Evolutionary conservation across 2,797 vertebrate species (phyloP).

Genomic region (Sphenodon punctatus): DNA sequence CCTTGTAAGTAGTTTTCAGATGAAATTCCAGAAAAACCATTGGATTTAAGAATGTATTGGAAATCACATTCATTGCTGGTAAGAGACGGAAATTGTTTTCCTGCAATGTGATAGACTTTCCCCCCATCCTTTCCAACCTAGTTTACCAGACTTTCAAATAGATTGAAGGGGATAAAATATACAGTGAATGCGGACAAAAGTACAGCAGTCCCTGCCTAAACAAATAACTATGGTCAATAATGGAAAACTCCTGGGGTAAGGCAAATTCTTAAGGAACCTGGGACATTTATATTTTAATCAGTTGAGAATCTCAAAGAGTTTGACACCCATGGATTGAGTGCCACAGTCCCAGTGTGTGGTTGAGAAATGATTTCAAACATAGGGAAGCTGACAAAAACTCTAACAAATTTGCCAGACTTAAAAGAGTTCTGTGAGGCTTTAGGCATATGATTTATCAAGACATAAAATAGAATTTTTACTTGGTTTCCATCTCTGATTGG

Average conservation of each 20-base stretch:
- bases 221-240: neutral
- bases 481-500: no score
- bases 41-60: neutral
- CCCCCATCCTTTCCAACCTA: neutral
- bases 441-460: no score
- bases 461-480: no score
- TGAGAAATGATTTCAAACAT: no score
- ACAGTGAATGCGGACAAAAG: neutral
- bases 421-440: no score
- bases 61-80: neutral
- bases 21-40: neutral
- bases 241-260: neutral
- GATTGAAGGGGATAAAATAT: neutral
- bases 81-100: neutral
- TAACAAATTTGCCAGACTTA: no score
- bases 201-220: neutral
- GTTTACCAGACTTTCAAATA: neutral
- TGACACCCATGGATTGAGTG: no score
- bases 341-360: no score
- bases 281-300: no score
- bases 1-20: neutral
- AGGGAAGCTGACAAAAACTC: no score
- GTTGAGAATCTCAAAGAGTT: no score
- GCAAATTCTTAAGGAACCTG: neutral
- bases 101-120: accelerated